phyloP scores from a whole-genome alignment of 2,797 vertebrate species.

The Labroides dimidiatus region DNA sequence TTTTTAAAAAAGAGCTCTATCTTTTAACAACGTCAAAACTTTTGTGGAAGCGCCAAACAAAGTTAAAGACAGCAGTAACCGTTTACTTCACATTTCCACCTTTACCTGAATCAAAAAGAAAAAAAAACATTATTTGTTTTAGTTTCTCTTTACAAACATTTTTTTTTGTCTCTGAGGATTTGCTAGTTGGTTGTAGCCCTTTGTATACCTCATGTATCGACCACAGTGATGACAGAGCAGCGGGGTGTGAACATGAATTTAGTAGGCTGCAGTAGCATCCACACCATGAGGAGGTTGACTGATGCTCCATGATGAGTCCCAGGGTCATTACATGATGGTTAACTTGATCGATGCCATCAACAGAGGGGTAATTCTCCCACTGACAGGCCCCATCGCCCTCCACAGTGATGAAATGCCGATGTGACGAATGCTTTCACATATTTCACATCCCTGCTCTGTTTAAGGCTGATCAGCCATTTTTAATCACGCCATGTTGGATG shows the following conservation, averaged over 20 bases:
- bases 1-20: too few relatives aligned
- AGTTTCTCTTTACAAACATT: conserved; percentile 43
- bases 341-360: conserved; percentile 73
- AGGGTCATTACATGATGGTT: conserved; percentile 79
- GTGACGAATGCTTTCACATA: conserved; percentile 68
- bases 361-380: conserved; percentile 74
- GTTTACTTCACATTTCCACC: conserved; percentile 43
- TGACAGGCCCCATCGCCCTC: conserved; percentile 59
- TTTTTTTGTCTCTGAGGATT: conserved; percentile 22
- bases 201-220: conserved; percentile 43
- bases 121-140: conserved; percentile 28
- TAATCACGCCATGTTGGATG: conserved; percentile 54
- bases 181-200: conserved; percentile 36
- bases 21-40: conserved; percentile 19
- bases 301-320: conserved; percentile 67
- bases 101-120: conserved; percentile 33
- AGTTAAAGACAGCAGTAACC: conserved; percentile 36
- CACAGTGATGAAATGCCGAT: conserved; percentile 64
- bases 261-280: conserved; percentile 52
- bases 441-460: conserved; percentile 55
- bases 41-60: conserved; percentile 15
- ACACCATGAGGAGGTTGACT: conserved; percentile 53
- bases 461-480: conserved; percentile 63
- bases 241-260: conserved; percentile 72
- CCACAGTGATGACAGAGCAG: conserved; percentile 40